Conservation (phyloP, 2,113 vertebrate genomes). For the Lycaon pictus region DNA sequence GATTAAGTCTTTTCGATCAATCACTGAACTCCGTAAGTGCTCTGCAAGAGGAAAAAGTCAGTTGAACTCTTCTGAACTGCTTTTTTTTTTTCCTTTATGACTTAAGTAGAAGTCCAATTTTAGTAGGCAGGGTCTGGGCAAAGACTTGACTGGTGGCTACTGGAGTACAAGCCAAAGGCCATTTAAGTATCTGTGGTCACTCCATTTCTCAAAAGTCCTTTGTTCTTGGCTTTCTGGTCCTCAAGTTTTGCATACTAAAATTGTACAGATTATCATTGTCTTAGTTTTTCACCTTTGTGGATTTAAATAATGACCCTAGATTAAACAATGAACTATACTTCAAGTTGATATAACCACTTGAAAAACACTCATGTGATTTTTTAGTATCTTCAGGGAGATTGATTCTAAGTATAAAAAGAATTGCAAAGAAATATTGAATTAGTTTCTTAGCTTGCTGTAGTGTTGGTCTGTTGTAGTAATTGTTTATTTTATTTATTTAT, state of each 20-base stretch:
- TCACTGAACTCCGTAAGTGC: conserved; percentile 84
- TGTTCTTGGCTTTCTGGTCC: neutral
- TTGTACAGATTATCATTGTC: neutral
- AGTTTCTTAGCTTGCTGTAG: neutral
- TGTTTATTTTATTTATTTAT: no score
- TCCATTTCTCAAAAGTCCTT: neutral
- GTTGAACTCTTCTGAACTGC: neutral
- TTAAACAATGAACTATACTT: conserved; percentile 5
- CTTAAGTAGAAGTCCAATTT: neutral
- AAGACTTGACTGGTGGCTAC: neutral
- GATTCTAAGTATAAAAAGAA: neutral
- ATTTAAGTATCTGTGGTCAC: neutral
- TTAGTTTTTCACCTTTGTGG: neutral
- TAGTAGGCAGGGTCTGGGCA: neutral
- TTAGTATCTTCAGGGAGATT: neutral
- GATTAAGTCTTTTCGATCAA: conserved; percentile 85
- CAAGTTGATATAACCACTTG: conserved; percentile 36
- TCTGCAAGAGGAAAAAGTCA: conserved; percentile 80
- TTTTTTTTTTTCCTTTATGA: neutral
- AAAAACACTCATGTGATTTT: neutral
- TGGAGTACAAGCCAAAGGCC: neutral
- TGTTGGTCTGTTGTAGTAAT: neutral
- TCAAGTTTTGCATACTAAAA: conserved; percentile 9
- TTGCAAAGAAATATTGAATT: neutral
- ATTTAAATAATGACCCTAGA: neutral